Base-by-base conservation (phyloP, 2,113 vertebrate genomes). In the Callionymus lyra region DNA sequence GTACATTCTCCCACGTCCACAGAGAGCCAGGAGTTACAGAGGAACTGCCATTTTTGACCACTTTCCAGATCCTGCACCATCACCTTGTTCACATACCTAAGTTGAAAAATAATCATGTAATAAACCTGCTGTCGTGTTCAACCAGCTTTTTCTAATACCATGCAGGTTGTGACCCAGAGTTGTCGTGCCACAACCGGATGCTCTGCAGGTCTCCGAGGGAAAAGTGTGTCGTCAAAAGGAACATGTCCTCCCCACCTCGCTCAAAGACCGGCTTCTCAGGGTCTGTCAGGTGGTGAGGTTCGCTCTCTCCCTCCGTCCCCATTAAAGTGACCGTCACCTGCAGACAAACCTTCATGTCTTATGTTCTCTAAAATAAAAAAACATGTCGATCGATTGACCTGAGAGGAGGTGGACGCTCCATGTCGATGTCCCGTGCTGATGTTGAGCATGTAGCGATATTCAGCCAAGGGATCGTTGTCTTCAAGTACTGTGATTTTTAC, bases 1-100 rank as follows among this genome's bases (percentile, higher is more conserved):
- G 87, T 63, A 47, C 92, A 95, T 34, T 97, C 92, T 51, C 87
- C 89, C 4, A 93, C 79, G 49, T 95, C 84, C 9, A 93, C 49
- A 19, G 92, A 86, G 46, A 98, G 74, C 94, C 94, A 97, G 0
- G 92, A 91, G 58, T 90, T 93, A 66, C 94, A 98, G 44, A 97
- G 85, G 72, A 97, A 96, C 55, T 93, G 84, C 92, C 92, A 94
- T 54, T 89, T 95, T 58, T 76, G 80, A 50, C 87, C 88, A 18
- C 54, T 76, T 13, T 83, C 87, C 41, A 93, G 64, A 56, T 98
- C 94, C 9, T 94, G 88, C 44, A 94, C 87, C 59, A 84, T 71
- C 6, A 90, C 89, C 57, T 84, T 83, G 76, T 91, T 96, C 50
- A 97, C 81, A 8, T 92, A 98, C 94, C 93, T 97, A 63, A 40